Conservation (phyloP, 2,888 invertebrate genomes). For the Agrochola lota region DNA sequence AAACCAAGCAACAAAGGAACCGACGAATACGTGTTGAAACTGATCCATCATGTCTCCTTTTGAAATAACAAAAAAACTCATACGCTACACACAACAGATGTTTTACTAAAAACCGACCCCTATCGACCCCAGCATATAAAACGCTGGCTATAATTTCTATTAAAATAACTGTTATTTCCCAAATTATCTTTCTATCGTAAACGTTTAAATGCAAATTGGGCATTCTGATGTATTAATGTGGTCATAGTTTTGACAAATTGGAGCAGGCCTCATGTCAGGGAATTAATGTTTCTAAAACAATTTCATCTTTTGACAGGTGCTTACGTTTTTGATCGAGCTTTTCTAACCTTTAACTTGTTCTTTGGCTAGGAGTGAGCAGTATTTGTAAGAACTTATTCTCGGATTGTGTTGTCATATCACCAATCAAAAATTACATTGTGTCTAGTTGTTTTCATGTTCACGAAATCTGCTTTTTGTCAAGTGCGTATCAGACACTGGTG, state of each 20-base stretch:
- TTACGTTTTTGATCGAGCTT: slow-evolving; percentile 43
- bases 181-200: slow-evolving; percentile 84
- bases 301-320: slow-evolving; percentile 71
- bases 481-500: slow-evolving; percentile 39
- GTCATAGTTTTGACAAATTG: slow-evolving; percentile 85
- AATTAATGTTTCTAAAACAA: slow-evolving; percentile 76
- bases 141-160: slow-evolving; percentile 84
- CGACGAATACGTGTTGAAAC: slow-evolving; percentile 90
- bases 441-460: slow-evolving; percentile 35
- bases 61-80: slow-evolving; percentile 89
- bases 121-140: slow-evolving; percentile 80
- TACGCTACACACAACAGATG: slow-evolving; percentile 89
- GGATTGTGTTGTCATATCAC: slow-evolving; percentile 11
- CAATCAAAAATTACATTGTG: background rate
- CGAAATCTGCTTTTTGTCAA: slow-evolving; percentile 42
- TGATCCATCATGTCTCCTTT: slow-evolving; percentile 91
- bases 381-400: slow-evolving; percentile 2
- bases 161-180: slow-evolving; percentile 86
- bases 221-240: slow-evolving; percentile 84
- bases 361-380: slow-evolving; percentile 2
- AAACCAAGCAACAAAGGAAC: slow-evolving; percentile 89
- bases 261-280: slow-evolving; percentile 72
- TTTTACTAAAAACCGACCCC: slow-evolving; percentile 88
- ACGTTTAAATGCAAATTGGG: slow-evolving; percentile 88
- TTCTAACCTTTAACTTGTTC: slow-evolving; percentile 17